These are phyloP conservation scores for Esperia sulphurella DNA, from an alignment of 2,888 invertebrate genomes.

Conservation along the genomic window DNA sequence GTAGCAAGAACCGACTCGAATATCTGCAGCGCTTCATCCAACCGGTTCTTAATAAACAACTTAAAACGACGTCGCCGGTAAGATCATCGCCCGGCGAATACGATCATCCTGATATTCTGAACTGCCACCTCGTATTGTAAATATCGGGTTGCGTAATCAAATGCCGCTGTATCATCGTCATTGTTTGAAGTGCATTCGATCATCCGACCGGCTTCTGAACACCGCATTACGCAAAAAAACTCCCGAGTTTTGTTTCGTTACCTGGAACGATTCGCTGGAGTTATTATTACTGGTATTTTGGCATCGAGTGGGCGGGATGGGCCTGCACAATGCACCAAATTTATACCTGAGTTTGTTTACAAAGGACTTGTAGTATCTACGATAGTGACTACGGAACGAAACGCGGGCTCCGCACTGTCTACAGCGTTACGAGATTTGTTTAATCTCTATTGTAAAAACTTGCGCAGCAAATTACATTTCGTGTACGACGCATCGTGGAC, in stretches of 20 bases:
- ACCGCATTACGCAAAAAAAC: constrained; percentile 67
- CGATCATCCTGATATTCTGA: constrained; percentile 16
- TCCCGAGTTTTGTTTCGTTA: constrained; percentile 55
- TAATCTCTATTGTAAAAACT: constrained; percentile 39
- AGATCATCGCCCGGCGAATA: constrained; percentile 21
- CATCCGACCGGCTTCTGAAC: constrained; percentile 51
- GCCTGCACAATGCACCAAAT: constrained; percentile 55
- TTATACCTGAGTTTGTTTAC: constrained; percentile 72
- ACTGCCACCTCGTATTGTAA: constrained; percentile 16
- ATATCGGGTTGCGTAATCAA: constrained; percentile 48
- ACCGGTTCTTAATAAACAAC: constrained; percentile 30
- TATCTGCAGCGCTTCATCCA: constrained; percentile 20
- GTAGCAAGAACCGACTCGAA: constrained; percentile 29
- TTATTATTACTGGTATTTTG: constrained; percentile 53
- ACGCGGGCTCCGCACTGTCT: constrained; percentile 63
- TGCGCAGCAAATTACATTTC: constrained; percentile 49
- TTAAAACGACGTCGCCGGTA: constrained; percentile 14
- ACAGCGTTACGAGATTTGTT: constrained; percentile 38
- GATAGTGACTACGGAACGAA: constrained; percentile 19
- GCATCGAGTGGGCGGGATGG: constrained; percentile 62
- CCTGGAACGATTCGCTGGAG: constrained; percentile 52
- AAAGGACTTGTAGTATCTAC: constrained; percentile 50
- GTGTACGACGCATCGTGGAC: constrained; percentile 32
- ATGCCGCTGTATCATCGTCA: constrained; percentile 40
- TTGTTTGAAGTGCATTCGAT: constrained; percentile 57